phyloP scores from a whole-genome alignment of 2,113 vertebrate genomes.

The Rutilus rutilus region DNA sequence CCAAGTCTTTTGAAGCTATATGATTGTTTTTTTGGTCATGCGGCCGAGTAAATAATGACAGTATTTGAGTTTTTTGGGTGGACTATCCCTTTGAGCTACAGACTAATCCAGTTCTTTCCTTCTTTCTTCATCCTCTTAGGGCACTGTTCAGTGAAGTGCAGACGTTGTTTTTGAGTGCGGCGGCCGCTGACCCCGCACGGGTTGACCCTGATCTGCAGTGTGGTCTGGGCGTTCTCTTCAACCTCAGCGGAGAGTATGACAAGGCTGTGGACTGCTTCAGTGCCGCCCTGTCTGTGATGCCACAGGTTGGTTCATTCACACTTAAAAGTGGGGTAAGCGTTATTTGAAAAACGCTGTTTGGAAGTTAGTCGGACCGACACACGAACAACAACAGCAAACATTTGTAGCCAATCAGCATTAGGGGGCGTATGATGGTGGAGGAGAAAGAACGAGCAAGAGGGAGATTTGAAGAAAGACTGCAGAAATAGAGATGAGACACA shows the following conservation, averaged over 20 bases:
- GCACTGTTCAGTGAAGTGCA: slow-evolving; percentile 91
- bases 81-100: not conserved
- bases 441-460: too few relatives aligned
- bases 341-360: too few relatives aligned
- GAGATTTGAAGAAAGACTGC: too few relatives aligned
- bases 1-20: too few relatives aligned
- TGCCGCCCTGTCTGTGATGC: slow-evolving; percentile 88
- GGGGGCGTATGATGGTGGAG: too few relatives aligned
- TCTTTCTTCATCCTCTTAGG: slow-evolving; percentile 67
- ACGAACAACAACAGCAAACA: too few relatives aligned
- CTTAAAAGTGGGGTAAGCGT: not conserved
- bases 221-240: slow-evolving; percentile 96
- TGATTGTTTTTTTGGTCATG: too few relatives aligned
- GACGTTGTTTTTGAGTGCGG: slow-evolving; percentile 89
- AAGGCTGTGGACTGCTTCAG: slow-evolving; percentile 98
- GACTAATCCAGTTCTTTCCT: not conserved
- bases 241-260: slow-evolving; percentile 95
- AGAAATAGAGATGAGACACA: too few relatives aligned
- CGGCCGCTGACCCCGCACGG: slow-evolving; percentile 81
- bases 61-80: too few relatives aligned
- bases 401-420: too few relatives aligned
- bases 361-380: too few relatives aligned
- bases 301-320: slow-evolving; percentile 78
- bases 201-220: slow-evolving; percentile 97
- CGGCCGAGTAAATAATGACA: too few relatives aligned